phyloP scores from a whole-genome alignment of 2,888 invertebrate species.

The Julus scanicus region DNA sequence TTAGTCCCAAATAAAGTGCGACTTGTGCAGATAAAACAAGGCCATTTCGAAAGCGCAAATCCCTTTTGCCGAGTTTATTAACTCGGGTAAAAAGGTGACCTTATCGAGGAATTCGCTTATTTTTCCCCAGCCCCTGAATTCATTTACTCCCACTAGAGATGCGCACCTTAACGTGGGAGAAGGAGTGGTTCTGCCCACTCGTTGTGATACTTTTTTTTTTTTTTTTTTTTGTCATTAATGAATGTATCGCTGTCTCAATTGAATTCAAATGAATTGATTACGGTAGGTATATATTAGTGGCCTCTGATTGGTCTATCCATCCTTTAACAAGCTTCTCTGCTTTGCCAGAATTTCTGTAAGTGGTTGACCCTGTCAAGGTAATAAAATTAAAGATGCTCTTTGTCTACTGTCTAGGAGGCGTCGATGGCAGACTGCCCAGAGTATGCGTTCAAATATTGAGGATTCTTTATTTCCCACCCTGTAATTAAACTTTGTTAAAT shows the following conservation, averaged over 20 bases:
- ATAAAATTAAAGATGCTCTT: constrained; percentile 22
- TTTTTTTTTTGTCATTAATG: constrained; percentile 32
- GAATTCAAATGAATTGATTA: constrained; percentile 28
- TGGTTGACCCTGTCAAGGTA: constrained; percentile 17
- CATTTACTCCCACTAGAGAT: background rate
- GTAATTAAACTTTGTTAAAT: no score
- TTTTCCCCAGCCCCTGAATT: constrained; percentile 15
- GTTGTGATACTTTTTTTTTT: constrained; percentile 14
- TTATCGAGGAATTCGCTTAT: background rate
- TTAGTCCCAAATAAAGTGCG: no score
- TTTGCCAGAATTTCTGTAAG: background rate
- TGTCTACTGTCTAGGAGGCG: constrained; percentile 33
- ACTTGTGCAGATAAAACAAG: constrained; percentile 22
- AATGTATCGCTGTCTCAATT: constrained; percentile 9
- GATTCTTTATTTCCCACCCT: no score
- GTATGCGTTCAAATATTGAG: background rate
- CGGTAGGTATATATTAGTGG: background rate
- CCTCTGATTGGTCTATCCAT: background rate
- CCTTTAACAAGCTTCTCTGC: background rate
- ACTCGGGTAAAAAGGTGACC: constrained; percentile 21
- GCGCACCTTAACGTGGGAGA: constrained; percentile 1
- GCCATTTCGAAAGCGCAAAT: background rate
- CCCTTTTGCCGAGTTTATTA: constrained; percentile 24
- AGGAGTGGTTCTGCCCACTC: constrained; percentile 27
- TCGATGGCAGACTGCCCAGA: background rate